These are phyloP conservation scores for Eciton burchellii DNA, from an alignment of 1,140 invertebrate species.

Conservation along the genomic window DNA sequence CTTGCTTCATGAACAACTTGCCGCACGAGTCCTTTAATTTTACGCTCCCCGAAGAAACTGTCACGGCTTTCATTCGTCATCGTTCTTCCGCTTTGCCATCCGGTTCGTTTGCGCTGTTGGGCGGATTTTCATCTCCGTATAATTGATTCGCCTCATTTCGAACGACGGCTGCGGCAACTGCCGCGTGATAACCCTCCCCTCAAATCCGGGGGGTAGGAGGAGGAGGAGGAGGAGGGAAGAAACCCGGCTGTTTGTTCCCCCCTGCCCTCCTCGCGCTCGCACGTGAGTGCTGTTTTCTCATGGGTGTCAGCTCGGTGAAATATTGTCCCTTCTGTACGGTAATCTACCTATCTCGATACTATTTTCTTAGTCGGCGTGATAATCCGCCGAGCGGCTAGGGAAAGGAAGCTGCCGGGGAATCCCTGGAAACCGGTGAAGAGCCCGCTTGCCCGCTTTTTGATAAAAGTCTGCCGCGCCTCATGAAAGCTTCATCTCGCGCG, in stretches of 20 bases:
- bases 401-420: not conserved
- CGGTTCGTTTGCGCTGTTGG: not conserved
- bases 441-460: not conserved
- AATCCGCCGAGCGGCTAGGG: conserved; percentile 11
- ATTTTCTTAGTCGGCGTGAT: conserved; percentile 30
- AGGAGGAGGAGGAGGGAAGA: too few species aligned
- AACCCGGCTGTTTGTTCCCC: conserved; percentile 41
- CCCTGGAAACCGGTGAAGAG: not conserved
- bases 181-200: conserved; percentile 22
- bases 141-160: conserved; percentile 45
- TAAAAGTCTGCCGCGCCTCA: conserved; percentile 1
- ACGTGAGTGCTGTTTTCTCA: conserved; percentile 30
- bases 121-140: conserved; percentile 39
- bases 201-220: conserved; percentile 28
- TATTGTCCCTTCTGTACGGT: conserved; percentile 31
- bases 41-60: not conserved
- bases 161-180: not conserved
- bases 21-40: conserved; percentile 25
- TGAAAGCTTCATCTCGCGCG: not conserved
- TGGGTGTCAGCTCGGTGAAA: conserved; percentile 16
- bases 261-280: not conserved
- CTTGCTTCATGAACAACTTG: not conserved
- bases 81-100: conserved; percentile 1
- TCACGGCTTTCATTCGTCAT: conserved; percentile 35
- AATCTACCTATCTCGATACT: conserved; percentile 41